These are phyloP conservation scores for Pristis pectinata DNA, from an alignment of 2,797 vertebrate species.

Conservation along the genomic window DNA sequence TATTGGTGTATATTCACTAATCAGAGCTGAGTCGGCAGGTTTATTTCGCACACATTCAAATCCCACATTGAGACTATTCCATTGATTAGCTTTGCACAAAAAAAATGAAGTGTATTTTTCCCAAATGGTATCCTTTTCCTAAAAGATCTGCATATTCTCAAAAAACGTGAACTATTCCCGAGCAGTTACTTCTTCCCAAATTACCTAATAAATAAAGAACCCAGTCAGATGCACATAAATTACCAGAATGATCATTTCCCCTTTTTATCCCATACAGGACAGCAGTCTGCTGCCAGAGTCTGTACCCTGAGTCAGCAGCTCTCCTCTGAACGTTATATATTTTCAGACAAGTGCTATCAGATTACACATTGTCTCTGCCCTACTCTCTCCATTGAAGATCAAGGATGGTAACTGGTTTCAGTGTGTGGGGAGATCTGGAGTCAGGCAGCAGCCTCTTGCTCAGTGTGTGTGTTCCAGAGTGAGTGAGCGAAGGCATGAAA, in stretches of 20 bases:
- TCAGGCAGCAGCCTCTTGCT: background rate
- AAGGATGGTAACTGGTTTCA: too few relatives aligned
- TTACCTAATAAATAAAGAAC: background rate
- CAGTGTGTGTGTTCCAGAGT: background rate
- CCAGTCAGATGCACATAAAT: background rate
- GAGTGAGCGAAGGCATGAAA: too few relatives aligned
- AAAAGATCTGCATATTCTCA: background rate
- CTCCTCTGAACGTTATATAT: background rate
- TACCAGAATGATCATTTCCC: background rate
- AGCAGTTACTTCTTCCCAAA: background rate
- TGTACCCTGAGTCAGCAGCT: conserved; percentile 31
- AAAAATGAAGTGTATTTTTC: background rate
- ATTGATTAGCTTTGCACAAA: background rate
- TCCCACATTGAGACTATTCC: background rate
- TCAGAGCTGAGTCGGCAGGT: background rate
- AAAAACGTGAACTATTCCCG: background rate
- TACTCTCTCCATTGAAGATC: background rate
- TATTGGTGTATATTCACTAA: background rate
- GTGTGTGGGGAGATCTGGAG: background rate
- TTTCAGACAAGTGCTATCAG: background rate
- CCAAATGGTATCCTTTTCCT: background rate
- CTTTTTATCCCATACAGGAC: conserved; percentile 1
- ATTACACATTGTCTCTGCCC: background rate
- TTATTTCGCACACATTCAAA: background rate
- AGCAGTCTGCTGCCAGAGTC: background rate